A percentile compares a stretch with the other conserved stretches of the same genome.
phyloP scores from a whole-genome alignment of 2,113 vertebrate species.

The Athene noctua region DNA sequence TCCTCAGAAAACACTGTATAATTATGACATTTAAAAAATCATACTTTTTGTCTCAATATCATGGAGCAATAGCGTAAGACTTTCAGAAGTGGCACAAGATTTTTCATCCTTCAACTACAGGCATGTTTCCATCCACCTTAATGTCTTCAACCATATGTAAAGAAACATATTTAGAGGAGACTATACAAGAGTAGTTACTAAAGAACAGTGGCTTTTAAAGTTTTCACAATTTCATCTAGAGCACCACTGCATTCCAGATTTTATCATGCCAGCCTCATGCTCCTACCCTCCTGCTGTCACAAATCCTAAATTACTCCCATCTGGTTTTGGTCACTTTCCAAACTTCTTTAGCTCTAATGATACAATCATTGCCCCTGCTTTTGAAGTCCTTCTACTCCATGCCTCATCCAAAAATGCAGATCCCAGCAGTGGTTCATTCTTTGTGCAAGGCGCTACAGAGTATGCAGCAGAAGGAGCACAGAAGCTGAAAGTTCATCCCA shows the following conservation, averaged over 20 bases:
- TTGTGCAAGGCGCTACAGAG: neutral
- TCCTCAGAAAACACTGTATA: neutral
- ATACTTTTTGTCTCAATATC: neutral
- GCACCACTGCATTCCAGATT: neutral
- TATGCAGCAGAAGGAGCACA: neutral
- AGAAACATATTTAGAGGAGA: neutral
- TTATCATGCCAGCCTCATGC: neutral
- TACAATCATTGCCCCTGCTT: neutral
- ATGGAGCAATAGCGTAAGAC: neutral
- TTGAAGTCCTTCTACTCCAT: neutral
- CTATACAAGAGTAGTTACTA: neutral
- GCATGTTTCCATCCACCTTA: neutral
- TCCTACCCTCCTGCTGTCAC: neutral
- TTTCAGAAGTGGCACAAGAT: neutral
- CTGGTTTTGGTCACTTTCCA: neutral
- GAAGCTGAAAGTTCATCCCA: neutral
- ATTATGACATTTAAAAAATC: neutral
- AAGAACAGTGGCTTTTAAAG: neutral
- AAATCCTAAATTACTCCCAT: neutral
- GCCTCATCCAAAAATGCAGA: neutral
- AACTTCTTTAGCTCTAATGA: neutral
- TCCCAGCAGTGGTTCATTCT: neutral
- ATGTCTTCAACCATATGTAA: neutral
- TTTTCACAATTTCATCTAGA: neutral
- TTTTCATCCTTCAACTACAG: neutral